Base-by-base conservation (phyloP, 1,140 invertebrate genomes). In the Polyergus mexicanus region DNA sequence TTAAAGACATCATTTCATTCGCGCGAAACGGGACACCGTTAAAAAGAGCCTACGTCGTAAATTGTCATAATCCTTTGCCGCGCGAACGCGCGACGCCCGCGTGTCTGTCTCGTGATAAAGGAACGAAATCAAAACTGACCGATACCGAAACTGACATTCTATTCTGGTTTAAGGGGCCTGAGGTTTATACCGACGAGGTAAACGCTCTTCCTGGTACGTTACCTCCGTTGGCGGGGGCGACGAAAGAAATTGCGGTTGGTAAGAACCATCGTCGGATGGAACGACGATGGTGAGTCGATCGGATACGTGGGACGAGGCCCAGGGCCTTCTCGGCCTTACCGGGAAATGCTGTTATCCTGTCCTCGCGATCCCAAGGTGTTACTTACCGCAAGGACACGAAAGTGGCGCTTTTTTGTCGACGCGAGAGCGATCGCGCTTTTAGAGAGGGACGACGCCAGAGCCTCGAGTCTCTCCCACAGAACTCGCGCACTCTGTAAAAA, bases 361-460 rank as follows among this genome's bases (percentile, higher is more conserved):
- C 86, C 88, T 88, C 86, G 71, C 69, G 86, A 69, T 54, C 71
- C 71, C 86, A 88, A 89, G 89, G 88, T 88, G 74, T 72, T 51
- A 81, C 63, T 47, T 90, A 85, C 87, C 80, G 86, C 90, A 91
- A 91, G 90, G 90, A 89, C 90, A 91, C 90, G 72, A 87, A 91
- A 88, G 60, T 84, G 86, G 47, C 74, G 84, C 66, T 84, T 91
- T 91, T 91, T 91, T 88, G 72, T 84, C 62, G 75, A 62, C 63
- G 25, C 62, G 76, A 63, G 76, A 84, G 68, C 76, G 65, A 28
- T 62, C 22, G 13, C 54, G 66, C 77, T 81, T 58, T 81, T 71
- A 58, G 44, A 8, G 65, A 58, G 66, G 38, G 54, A n/a, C 74
- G 38, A 11, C 22, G 83, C 62, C 54, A 16, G 28, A 38, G 62